A percentile compares a stretch with the other conserved stretches of the same genome.
Conservation (phyloP, 2,113 vertebrate species). For the Fregata magnificens region DNA sequence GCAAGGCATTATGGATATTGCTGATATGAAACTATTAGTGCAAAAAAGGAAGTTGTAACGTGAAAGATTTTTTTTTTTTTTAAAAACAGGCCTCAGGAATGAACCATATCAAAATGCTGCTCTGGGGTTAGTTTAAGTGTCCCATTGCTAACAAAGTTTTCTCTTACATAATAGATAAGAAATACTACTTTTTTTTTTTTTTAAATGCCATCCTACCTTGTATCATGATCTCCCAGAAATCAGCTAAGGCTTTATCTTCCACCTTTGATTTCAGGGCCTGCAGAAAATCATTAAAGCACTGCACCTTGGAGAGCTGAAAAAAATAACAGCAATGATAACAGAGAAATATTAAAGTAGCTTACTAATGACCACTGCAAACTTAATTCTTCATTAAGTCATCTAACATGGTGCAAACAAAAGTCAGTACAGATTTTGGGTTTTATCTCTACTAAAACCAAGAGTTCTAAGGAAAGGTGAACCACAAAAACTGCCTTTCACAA, state of each 20-base stretch:
- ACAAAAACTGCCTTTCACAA: not conserved
- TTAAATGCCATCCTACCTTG: slow-evolving; percentile 78
- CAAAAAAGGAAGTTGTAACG: not conserved
- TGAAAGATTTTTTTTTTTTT: not conserved
- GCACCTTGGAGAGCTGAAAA: slow-evolving; percentile 75
- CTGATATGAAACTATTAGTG: not conserved
- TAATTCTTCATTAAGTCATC: not conserved
- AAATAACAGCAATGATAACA: not conserved
- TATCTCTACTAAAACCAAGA: not conserved
- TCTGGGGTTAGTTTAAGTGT: not conserved
- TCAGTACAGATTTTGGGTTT: not conserved
- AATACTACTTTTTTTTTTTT: not conserved
- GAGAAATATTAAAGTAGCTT: not conserved
- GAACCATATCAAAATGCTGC: not conserved
- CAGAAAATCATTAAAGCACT: slow-evolving; percentile 88
- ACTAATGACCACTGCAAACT: not conserved
- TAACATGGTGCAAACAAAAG: not conserved
- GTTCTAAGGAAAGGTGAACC: not conserved
- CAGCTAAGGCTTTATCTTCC: slow-evolving; percentile 79
- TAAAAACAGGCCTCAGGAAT: not conserved
- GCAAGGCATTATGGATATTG: not conserved
- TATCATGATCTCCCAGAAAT: slow-evolving; percentile 92
- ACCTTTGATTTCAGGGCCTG: slow-evolving; percentile 83
- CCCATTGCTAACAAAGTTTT: not conserved
- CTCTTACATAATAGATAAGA: not conserved